Evolutionary conservation across 2,113 vertebrate species (phyloP), one percentile per base, ranked within the genome.

Genomic region (Callipepla squamata): DNA sequence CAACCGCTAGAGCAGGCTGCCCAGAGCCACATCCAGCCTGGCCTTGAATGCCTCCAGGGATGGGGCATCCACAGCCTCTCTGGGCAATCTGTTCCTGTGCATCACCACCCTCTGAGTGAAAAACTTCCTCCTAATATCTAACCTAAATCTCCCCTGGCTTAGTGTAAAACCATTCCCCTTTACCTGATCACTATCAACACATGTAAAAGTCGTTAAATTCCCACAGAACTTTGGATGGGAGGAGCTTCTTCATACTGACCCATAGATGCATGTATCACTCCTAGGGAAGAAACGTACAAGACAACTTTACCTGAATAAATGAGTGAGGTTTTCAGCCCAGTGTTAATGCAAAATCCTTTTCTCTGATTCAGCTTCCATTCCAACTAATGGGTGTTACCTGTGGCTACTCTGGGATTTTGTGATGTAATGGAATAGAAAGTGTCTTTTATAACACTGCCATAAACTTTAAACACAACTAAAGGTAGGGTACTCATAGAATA

Each of bases 401-500:
- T 66, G 42, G 34, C 25, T 81, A 44, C 68, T 62, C 75, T 9
- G 7, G 69, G 50, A 20, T 74, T 87, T 82, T 79, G 21, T 89
- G 74, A 20, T 4, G 8, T 74, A 42, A 53, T 55, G 70, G 16
- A 72, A n/a, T 38, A 72, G 61, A 74, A 81, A 34, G 13, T 26
- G 42, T 30, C 66, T 63, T 87, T 53, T 75, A 14, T 57, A 91
- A 10, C 32, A 4, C 32, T 81, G 44, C 34, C 8, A 17, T 81
- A 17, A 78, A 36, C 19, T 67, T 55, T 26, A 42, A 55, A 77
- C 36, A 34, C 28, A 77, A 6, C 62, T 57, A 25, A 25, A 61
- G 0, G 0, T 65, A 47, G 16, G n/a, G 3, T 80, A n/a, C 36
- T n/a, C n/a, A 8, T 23, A 48, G n/a, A 61, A 74, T 69, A 14